Evolutionary conservation across 2,888 invertebrate genomes (phyloP), one percentile per base, ranked within the genome.

Genomic region (Lochmaea capreae): DNA sequence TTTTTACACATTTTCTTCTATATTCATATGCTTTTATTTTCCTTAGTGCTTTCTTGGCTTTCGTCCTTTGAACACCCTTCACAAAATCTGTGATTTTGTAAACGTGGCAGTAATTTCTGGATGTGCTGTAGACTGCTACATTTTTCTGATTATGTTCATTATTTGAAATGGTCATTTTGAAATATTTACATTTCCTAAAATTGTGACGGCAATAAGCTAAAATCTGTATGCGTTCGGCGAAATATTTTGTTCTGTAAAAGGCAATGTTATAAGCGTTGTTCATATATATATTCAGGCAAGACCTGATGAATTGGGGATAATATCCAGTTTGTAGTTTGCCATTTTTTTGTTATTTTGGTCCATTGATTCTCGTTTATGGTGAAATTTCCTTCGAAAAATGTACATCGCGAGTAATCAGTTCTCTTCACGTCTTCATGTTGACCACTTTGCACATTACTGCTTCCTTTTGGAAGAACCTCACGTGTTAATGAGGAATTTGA

Each of bases 61-160:
- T 61, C 10, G 39, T 59, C 10, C 61, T 68, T 22, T 68, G 26
- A 16, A 68, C 68, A 46, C 68, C 68, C 8, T 58, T 52, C 42
- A 68, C 68, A 39, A 59, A 57, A 43, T 61, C 59, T 14, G 68
- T 58, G 39, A 67, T 67, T 58, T 67, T 67, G 16, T 58, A 58
- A 26, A 39, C 18, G 58, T 67, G 67, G 22, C 43, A 67, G n/a
- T 58, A 67, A 58, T 67, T 52, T 54, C 39, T 8, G 57, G 58
- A 67, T 39, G 58, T 67, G 43, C 33, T 33, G 26, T 42, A 67
- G 26, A 67, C 67, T 33, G 14, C 18, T 33, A 67, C 67, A n/a
- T 39, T 42, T 33, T 67, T 67, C 10, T 52, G n/a, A 67, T 57
- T 12, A 14, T 18, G 43, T 52, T 18, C 52, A 46, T 14, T 26